Percentiles rank a stretch among this genome's conserved stretches.
phyloP scores from a whole-genome alignment of 53 echinoderm and acorn worm species.

The Paelopatides confundens region DNA sequence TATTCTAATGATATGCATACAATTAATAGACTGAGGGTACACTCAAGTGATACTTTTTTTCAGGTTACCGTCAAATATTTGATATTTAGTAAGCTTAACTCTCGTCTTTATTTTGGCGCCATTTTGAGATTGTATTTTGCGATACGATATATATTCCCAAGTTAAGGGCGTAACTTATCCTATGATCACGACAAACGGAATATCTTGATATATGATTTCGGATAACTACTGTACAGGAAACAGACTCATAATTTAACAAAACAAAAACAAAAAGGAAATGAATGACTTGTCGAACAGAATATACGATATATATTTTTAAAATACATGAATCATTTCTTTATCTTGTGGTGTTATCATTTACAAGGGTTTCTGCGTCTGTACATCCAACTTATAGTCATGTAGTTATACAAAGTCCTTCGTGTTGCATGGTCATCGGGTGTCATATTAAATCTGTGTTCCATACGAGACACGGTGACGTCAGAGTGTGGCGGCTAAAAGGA shows the following conservation, averaged over 20 bases:
- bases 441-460: background rate
- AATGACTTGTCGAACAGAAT: background rate
- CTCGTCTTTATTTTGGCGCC: background rate
- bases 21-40: no score
- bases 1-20: no score
- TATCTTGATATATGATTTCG: background rate
- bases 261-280: no score
- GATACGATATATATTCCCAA: background rate
- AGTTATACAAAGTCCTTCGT: background rate
- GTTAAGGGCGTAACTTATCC: background rate
- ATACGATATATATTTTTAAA: background rate
- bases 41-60: background rate
- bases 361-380: background rate
- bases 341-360: background rate
- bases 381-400: no score
- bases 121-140: background rate
- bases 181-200: background rate
- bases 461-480: background rate
- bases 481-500: background rate
- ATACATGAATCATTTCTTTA: background rate
- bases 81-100: background rate
- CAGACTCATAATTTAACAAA: background rate
- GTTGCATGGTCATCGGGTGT: background rate
- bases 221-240: background rate
- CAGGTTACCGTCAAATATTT: background rate